These are phyloP conservation scores for Slavum lentiscoides DNA, from an alignment of 2,888 invertebrate genomes.

Conservation along the genomic window DNA sequence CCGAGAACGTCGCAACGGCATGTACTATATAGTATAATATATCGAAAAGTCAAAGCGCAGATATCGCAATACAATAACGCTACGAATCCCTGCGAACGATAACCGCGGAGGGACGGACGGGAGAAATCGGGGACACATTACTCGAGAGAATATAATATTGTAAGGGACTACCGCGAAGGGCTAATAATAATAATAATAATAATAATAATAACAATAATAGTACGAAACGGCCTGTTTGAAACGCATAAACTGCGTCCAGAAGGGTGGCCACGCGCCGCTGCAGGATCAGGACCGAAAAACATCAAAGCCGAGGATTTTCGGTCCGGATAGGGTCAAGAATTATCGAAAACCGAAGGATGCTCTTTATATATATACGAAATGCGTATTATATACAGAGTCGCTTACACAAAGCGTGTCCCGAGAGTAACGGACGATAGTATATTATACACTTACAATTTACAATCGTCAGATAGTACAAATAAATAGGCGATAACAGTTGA, in stretches of 20 bases:
- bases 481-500: no score
- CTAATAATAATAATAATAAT: not conserved
- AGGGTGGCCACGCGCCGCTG: no score
- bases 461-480: no score
- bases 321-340: conserved; percentile 17
- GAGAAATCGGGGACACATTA: not conserved
- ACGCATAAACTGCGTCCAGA: not conserved
- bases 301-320: conserved; percentile 32
- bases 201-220: not conserved
- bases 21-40: no score
- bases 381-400: not conserved
- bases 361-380: conserved; percentile 5
- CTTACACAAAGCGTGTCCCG: not conserved
- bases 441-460: no score
- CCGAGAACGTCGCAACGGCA: not conserved
- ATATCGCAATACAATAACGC: conserved; percentile 10
- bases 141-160: not conserved
- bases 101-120: not conserved
- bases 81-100: conserved; percentile 7
- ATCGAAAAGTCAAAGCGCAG: conserved; percentile 37
- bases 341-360: conserved; percentile 12
- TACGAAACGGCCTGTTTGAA: not conserved
- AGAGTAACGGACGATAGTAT: no score
- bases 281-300: conserved; percentile 5
- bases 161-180: not conserved